These are phyloP conservation scores for Cerastis rubricosa DNA, from an alignment of 2,888 invertebrate species.

Conservation along the genomic window DNA sequence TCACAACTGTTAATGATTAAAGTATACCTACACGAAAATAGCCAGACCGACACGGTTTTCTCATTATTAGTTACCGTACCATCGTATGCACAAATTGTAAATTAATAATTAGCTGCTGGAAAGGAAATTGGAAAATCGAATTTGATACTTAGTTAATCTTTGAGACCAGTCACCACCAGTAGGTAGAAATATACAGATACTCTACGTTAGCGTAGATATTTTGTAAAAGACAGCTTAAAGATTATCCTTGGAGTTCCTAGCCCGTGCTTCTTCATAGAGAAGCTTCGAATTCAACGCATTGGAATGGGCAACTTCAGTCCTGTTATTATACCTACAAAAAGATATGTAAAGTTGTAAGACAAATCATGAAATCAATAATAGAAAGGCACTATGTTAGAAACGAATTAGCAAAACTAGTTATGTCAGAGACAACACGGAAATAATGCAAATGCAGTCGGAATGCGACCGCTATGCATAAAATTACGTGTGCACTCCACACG, in stretches of 20 bases:
- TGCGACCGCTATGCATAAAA: slow-evolving; percentile 23
- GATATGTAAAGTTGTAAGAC: not conserved
- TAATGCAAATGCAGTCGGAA: not conserved
- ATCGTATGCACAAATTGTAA: not conserved
- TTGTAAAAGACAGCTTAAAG: not conserved
- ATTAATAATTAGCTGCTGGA: not conserved
- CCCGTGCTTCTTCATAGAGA: not conserved
- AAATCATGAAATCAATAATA: not conserved
- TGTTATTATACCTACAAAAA: not conserved
- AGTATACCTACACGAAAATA: slow-evolving; percentile 14
- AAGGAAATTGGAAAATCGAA: not conserved
- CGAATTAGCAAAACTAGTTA: slow-evolving; percentile 10
- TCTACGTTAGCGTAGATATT: not conserved
- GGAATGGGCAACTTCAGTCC: not conserved
- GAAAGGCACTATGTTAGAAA: slow-evolving; percentile 4
- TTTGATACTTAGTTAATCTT: not conserved
- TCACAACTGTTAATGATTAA: slow-evolving; percentile 22
- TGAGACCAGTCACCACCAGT: not conserved
- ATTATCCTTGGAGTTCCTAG: not conserved
- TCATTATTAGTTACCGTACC: slow-evolving; percentile 14
- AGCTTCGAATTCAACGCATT: not conserved
- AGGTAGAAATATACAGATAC: not conserved
- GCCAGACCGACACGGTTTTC: slow-evolving; percentile 6
- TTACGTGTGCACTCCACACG: not conserved
- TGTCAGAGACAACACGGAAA: slow-evolving; percentile 26